Evolutionary conservation across 2,797 vertebrate genomes (phyloP).

Genomic region (Taenioides sp.): DNA sequence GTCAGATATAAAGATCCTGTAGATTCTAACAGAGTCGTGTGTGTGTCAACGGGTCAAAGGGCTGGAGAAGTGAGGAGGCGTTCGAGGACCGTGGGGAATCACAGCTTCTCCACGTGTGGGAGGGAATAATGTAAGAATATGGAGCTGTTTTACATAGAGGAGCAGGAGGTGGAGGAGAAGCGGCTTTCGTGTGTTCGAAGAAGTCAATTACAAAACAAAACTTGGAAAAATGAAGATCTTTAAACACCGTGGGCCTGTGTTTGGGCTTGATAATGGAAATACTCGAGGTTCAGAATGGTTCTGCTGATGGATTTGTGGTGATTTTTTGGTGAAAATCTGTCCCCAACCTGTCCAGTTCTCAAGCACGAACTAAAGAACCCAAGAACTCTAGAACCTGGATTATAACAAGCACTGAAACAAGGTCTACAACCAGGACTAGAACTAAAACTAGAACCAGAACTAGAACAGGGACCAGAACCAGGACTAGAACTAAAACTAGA

Average conservation of each 20-base stretch:
- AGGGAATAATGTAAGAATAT: conserved; percentile 6
- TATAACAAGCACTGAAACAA: too few relatives aligned
- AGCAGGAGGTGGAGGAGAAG: not conserved
- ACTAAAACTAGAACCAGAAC: too few relatives aligned
- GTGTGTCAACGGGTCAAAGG: conserved; percentile 3
- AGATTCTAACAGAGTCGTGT: not conserved
- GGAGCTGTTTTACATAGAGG: conserved; percentile 24
- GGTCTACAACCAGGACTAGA: too few relatives aligned
- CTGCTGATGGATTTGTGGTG: too few relatives aligned
- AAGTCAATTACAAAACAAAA: not conserved
- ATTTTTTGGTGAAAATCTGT: too few relatives aligned
- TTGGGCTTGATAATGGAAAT: too few relatives aligned
- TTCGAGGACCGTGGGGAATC: conserved; percentile 19
- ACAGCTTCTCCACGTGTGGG: not conserved
- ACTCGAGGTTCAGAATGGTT: not conserved
- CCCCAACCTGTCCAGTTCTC: too few relatives aligned
- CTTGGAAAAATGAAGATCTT: not conserved
- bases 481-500: too few relatives aligned
- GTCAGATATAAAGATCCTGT: not conserved
- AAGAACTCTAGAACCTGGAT: too few relatives aligned
- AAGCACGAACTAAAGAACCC: too few relatives aligned
- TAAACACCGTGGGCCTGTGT: not conserved
- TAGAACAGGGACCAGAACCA: too few relatives aligned
- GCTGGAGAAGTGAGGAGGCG: conserved; percentile 14
- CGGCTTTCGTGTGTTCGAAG: too few relatives aligned